Base-by-base conservation (phyloP, 2,797 vertebrate species). In the Peromyscus nudipes region DNA sequence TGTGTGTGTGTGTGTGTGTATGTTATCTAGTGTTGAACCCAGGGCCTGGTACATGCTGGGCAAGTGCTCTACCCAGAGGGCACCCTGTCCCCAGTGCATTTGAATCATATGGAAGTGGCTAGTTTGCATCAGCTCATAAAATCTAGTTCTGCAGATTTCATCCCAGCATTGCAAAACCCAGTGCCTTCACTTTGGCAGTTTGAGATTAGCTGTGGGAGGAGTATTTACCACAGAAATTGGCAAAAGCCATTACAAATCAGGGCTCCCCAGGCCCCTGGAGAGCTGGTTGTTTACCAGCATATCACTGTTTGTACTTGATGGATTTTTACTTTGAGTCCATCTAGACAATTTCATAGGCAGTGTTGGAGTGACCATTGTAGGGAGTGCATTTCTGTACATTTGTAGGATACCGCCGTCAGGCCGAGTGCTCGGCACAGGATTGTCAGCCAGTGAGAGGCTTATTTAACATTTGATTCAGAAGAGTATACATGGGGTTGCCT, bases 381-480 rank as follows among this genome's bases (percentile, higher is more conserved):
- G 46, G 40, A 4, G 49, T 89, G n/a, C 37, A 40, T 91, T 21
- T 97, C 67, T 96, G 43, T 81, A 55, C 1, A 16, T 19, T 89
- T 81, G 21, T 40, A 8, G 55, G 75, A 37, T 90, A 12, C 23
- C 29, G 13, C 29, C 34, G 62, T 90, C 40, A 92, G 37, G 0
- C 55, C 71, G 43, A 60, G 82, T 86, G 17, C 57, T 80, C n/a
- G 71, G 52, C 64, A 17, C 80, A 76, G 31, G 52, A 52, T 89
- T 67, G 34, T 92, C 57, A 80, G 23, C 37, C 43, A 89, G 0
- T 77, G 64, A 75, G 57, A 77, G 60, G 14, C 37, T 87, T 64
- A 64, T 57, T 94, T 92, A 73, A 91, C 57, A 60, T 90, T 90
- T 90, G 60, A 71, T 90, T 97, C n/a, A 84, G 82, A 87, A 95